Percentiles rank a stretch among this genome's conserved stretches.
Evolutionary conservation across 35 echinoderm and acorn worm species (phyloP).

Genomic region (Anneissia japonica): DNA sequence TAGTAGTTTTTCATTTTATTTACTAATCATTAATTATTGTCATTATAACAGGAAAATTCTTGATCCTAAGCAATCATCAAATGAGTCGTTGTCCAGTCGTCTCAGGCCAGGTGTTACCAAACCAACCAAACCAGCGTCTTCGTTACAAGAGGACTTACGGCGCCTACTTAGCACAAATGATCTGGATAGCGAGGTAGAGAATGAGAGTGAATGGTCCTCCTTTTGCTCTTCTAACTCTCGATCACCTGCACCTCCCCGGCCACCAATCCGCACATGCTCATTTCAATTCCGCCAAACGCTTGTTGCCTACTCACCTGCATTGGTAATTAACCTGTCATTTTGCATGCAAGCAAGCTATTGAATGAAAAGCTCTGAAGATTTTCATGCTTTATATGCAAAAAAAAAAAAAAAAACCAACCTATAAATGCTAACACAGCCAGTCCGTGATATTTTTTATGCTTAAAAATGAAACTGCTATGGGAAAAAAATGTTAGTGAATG

Average conservation of each 20-base stretch:
- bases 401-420: background rate
- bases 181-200: background rate
- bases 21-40: background rate
- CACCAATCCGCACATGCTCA: background rate
- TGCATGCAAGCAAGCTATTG: background rate
- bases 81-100: slow-evolving; percentile 66
- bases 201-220: background rate
- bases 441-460: no score
- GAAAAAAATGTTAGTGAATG: background rate
- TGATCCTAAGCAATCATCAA: slow-evolving; percentile 62
- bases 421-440: no score
- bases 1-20: background rate
- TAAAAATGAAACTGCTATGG: background rate
- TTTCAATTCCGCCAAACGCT: background rate
- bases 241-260: background rate
- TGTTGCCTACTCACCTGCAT: background rate
- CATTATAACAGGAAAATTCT: slow-evolving; percentile 56
- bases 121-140: slow-evolving; percentile 26
- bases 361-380: background rate
- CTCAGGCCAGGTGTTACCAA: slow-evolving; percentile 45
- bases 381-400: background rate
- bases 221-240: background rate
- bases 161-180: slow-evolving; percentile 71
- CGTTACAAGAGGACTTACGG: slow-evolving; percentile 69
- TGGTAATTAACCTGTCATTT: background rate